These are phyloP conservation scores for Procavia capensis DNA, from an alignment of 2,113 vertebrate genomes.

Conservation along the genomic window DNA sequence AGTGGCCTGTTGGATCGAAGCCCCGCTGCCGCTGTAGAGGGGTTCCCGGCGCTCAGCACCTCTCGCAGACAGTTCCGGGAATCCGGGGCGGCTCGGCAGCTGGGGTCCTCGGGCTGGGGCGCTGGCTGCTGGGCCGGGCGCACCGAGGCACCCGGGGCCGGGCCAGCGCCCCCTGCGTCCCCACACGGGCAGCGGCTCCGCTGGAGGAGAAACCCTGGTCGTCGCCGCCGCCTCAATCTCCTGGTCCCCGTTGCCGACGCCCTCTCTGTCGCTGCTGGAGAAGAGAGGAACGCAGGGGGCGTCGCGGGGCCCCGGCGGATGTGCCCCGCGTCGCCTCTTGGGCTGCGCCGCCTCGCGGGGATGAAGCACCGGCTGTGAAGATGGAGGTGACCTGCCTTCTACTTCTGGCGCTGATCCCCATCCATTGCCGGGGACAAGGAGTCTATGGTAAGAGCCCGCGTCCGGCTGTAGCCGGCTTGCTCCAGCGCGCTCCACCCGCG, in stretches of 20 bases:
- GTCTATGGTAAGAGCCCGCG: slow-evolving; percentile 81
- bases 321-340: slow-evolving; percentile 66
- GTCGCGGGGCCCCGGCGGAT: slow-evolving; percentile 60
- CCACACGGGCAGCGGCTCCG: slow-evolving; percentile 49
- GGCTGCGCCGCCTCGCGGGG: slow-evolving; percentile 81
- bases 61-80: slow-evolving; percentile 32
- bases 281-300: slow-evolving; percentile 18
- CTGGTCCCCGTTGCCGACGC: not conserved
- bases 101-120: slow-evolving; percentile 47
- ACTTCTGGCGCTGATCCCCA: slow-evolving; percentile 79
- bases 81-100: not conserved
- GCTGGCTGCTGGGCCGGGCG: slow-evolving; percentile 65
- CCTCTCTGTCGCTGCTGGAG: slow-evolving; percentile 14
- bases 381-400: slow-evolving; percentile 84
- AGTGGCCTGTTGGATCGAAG: slow-evolving; percentile 60
- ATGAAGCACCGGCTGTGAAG: slow-evolving; percentile 79
- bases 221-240: slow-evolving; percentile 27
- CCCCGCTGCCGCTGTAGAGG: not conserved
- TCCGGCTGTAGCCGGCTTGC: not conserved
- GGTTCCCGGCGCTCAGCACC: not conserved
- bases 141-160: slow-evolving; percentile 56
- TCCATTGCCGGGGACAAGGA: slow-evolving; percentile 78
- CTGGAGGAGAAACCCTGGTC: slow-evolving; percentile 46
- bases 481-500: slow-evolving; percentile 5
- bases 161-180: slow-evolving; percentile 75